Evolutionary conservation across 2,888 invertebrate genomes (phyloP).

Genomic region (Auanema freiburgensis): DNA sequence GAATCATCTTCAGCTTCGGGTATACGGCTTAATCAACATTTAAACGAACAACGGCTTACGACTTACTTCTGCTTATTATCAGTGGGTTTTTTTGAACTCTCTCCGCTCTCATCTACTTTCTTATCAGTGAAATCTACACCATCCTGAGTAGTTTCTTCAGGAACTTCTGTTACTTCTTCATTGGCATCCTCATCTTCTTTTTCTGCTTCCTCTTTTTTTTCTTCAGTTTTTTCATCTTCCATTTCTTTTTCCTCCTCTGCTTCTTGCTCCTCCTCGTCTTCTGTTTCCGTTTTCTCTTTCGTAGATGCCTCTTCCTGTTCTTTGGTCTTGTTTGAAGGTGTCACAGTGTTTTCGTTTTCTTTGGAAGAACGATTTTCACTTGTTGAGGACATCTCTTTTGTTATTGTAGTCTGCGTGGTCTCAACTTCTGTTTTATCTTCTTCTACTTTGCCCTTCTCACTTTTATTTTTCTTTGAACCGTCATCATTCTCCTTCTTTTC

Average conservation of each 20-base stretch:
- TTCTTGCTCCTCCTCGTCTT: background rate
- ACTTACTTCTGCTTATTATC: too few relatives aligned
- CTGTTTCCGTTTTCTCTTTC: background rate
- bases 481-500: too few relatives aligned
- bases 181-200: background rate
- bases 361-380: background rate
- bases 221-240: slow-evolving; percentile 4
- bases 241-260: background rate
- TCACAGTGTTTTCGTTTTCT: background rate
- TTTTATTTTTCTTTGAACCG: too few relatives aligned
- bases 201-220: slow-evolving; percentile 10
- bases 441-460: too few relatives aligned
- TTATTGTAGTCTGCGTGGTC: too few relatives aligned
- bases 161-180: background rate
- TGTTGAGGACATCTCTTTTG: background rate
- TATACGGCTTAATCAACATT: slow-evolving; percentile 9
- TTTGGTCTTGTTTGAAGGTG: background rate
- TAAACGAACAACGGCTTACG: background rate
- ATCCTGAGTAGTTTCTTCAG: background rate
- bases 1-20: slow-evolving; percentile 45
- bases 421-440: too few relatives aligned
- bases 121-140: background rate
- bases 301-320: background rate
- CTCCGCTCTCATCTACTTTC: background rate
- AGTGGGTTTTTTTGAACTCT: too few relatives aligned